These are phyloP conservation scores for Helicoverpa zea DNA, from an alignment of 1,140 invertebrate genomes.

Conservation along the genomic window DNA sequence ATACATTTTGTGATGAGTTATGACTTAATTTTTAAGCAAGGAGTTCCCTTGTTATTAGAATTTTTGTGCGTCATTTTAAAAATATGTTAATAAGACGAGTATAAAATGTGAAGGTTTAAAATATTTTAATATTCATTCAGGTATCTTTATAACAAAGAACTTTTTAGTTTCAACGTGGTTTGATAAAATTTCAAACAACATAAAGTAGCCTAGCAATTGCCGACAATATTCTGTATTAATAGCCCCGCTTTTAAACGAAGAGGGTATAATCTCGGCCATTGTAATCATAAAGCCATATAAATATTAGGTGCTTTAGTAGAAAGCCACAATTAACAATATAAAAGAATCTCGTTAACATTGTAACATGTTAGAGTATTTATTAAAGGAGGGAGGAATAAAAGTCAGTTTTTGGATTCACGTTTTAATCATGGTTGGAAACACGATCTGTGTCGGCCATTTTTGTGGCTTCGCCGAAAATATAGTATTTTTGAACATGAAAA, in stretches of 20 bases:
- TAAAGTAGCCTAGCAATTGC: slow-evolving; percentile 1
- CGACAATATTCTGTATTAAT: slow-evolving; percentile 34
- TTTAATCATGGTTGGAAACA: slow-evolving; percentile 28
- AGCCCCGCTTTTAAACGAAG: slow-evolving; percentile 25
- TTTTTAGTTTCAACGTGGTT: neutral
- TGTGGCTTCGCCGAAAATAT: slow-evolving; percentile 28
- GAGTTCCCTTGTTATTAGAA: slow-evolving; percentile 28
- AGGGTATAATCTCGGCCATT: slow-evolving; percentile 38
- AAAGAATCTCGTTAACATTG: slow-evolving; percentile 36
- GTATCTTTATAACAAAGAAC: too few relatives aligned
- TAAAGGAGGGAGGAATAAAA: slow-evolving; percentile 11
- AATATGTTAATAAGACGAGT: neutral
- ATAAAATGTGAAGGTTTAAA: neutral
- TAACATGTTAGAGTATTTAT: slow-evolving; percentile 19
- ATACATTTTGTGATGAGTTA: slow-evolving; percentile 56
- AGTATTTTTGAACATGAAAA: slow-evolving; percentile 23
- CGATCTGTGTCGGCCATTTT: slow-evolving; percentile 7
- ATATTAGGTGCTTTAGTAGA: slow-evolving; percentile 26
- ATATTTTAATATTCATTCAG: too few relatives aligned
- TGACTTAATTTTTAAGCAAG: slow-evolving; percentile 57
- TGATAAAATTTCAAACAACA: slow-evolving; percentile 7
- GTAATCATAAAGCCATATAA: slow-evolving; percentile 42
- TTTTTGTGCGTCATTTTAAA: neutral
- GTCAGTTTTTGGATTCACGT: slow-evolving; percentile 10
- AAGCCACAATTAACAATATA: slow-evolving; percentile 40